Evolutionary conservation across 2,888 invertebrate genomes (phyloP), one percentile per base, ranked within the genome.

Genomic region (Drosophila paracracens): DNA sequence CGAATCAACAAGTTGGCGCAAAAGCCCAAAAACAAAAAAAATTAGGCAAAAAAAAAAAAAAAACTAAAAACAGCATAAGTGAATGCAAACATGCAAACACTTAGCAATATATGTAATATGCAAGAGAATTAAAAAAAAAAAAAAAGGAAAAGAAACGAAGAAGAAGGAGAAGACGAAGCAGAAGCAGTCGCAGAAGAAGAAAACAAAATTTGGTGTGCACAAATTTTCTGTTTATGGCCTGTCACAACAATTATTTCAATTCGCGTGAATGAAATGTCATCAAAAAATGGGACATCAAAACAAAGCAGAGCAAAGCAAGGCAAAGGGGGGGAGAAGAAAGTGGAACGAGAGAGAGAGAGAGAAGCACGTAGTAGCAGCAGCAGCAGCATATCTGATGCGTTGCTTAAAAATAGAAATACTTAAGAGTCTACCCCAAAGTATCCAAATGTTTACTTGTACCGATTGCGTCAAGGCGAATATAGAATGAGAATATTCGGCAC

Each of bases 1-100:
- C 70, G 66, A 83, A 83, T 81, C 82, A 80, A 86, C 86, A 83
- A 81, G 82, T 85, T 77, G 83, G 68, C 69, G 73, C 62, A 57
- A 36, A 77, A 65, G 63, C 54, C 62, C 52, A 36, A 63, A 38
- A 59, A 63, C 48, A 25, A 31, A 33, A 25, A 25, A 16, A 40
- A 79, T 52, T 64, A 31, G 31, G 31, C 10, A 31, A 21, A 4
- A 7, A 36, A 36, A 67, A 29, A 66, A 65, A 74, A 25, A 25
- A 25, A 25, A 25, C 2, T 46, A 62, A 52, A 64, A 69, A 61
- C 52, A 40, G 73, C 54, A 71, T 53, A 67, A 59, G 48, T 62
- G 65, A 53, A 48, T 64, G 62, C 70, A 67, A 51, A 60, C 52
- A 51, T n/a, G 43, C 21, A 46, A 46, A 16, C 46, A 25, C 46